These are phyloP conservation scores for Araneus ventricosus DNA, from an alignment of 1,140 invertebrate genomes.

Conservation along the genomic window DNA sequence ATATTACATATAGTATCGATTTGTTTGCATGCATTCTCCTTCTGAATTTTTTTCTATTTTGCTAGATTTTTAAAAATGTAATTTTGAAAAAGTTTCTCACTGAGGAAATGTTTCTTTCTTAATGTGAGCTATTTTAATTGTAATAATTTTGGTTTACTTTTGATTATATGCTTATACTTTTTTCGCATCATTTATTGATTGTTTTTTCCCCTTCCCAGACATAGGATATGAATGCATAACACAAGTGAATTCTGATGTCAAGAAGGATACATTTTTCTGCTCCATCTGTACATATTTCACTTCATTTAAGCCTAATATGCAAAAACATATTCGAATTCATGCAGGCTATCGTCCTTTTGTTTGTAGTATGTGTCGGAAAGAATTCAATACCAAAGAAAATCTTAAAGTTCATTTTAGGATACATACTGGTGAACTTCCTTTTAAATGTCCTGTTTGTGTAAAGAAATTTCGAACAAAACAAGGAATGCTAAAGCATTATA, in stretches of 20 bases:
- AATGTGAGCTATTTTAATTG: too few relatives aligned
- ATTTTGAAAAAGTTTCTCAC: too few relatives aligned
- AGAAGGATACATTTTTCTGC: constrained; percentile 7
- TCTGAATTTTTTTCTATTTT: too few relatives aligned
- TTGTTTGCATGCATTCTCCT: too few relatives aligned
- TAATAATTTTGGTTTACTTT: too few relatives aligned
- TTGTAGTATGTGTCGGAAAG: constrained; percentile 32
- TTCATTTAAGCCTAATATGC: background rate
- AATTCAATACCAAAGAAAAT: constrained; percentile 30
- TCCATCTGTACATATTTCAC: constrained; percentile 9
- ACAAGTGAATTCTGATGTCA: background rate
- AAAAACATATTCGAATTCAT: constrained; percentile 77
- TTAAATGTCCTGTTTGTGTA: constrained; percentile 9
- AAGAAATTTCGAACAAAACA: constrained; percentile 75
- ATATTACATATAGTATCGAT: too few relatives aligned
- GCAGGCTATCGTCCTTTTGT: constrained; percentile 77
- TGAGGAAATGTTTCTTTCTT: too few relatives aligned
- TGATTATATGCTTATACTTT: too few relatives aligned
- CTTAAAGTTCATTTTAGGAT: constrained; percentile 48
- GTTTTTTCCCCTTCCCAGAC: background rate
- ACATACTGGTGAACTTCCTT: constrained; percentile 55
- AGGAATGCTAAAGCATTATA: background rate
- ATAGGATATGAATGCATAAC: background rate
- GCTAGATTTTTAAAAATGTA: too few relatives aligned
- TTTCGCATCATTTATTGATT: too few relatives aligned